Conservation (phyloP, 37 sponge, comb jelly and placozoan genomes). For the Amphimedon queenslandica region DNA sequence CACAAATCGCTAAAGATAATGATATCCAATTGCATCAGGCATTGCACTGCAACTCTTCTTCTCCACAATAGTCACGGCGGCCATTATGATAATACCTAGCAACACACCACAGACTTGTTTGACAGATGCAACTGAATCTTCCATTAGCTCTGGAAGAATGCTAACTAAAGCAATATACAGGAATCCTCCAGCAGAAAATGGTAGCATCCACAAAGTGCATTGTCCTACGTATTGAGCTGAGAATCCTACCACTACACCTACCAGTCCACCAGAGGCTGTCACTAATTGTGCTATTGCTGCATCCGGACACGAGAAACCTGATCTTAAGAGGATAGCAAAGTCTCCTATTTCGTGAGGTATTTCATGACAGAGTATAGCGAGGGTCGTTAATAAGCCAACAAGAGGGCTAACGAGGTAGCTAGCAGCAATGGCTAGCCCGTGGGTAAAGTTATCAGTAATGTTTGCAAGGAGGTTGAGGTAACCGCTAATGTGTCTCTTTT, state of each 20-base stretch:
- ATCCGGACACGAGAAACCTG: slow-evolving; percentile 63
- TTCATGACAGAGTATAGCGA: slow-evolving; percentile 91
- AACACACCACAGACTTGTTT: slow-evolving; percentile 11
- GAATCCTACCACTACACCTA: slow-evolving; percentile 74
- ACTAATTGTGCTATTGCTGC: slow-evolving; percentile 81
- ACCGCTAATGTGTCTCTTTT: slow-evolving; percentile 48
- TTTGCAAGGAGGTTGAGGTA: slow-evolving; percentile 89
- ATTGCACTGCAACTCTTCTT: slow-evolving; percentile 47
- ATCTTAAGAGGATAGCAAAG: slow-evolving; percentile 87
- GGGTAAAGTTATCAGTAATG: slow-evolving; percentile 89
- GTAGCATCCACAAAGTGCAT: slow-evolving; percentile 71
- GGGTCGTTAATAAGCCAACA: slow-evolving; percentile 81
- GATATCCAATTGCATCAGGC: slow-evolving; percentile 1
- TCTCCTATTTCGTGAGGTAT: slow-evolving; percentile 94
- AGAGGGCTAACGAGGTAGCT: slow-evolving; percentile 61
- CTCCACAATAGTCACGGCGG: slow-evolving; percentile 66
- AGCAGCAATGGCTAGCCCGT: slow-evolving; percentile 87
- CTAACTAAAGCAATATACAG: slow-evolving; percentile 80
- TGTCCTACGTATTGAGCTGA: slow-evolving; percentile 59
- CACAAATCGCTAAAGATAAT: no score
- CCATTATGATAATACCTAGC: slow-evolving; percentile 59
- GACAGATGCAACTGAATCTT: neutral
- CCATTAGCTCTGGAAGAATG: slow-evolving; percentile 61
- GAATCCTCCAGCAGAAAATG: slow-evolving; percentile 93
- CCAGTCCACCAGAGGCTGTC: slow-evolving; percentile 77